Percentiles rank a stretch among this genome's conserved stretches.
These are phyloP conservation scores for Acanthornis magna DNA, from an alignment of 2,797 vertebrate species.

Conservation along the genomic window DNA sequence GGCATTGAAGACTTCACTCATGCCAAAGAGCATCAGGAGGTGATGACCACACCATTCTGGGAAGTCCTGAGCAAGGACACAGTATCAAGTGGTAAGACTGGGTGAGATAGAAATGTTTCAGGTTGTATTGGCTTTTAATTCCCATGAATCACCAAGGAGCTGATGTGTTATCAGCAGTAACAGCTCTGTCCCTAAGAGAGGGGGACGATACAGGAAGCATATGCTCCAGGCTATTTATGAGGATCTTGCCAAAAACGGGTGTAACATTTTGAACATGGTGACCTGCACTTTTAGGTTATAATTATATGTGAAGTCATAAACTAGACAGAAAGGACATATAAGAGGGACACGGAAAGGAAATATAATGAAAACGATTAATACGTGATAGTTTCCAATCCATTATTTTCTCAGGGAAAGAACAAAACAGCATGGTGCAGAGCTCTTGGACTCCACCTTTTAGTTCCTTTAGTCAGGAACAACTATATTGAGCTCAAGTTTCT, in stretches of 20 bases:
- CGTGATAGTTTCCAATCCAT: neutral
- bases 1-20: neutral
- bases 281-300: constrained; percentile 5
- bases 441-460: constrained; percentile 1
- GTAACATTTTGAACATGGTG: neutral
- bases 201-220: neutral
- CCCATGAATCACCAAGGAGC: constrained; percentile 6
- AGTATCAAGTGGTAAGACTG: neutral
- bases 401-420: constrained; percentile 46
- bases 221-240: constrained; percentile 21
- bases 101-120: neutral
- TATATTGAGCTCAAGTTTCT: neutral
- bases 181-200: constrained; percentile 1
- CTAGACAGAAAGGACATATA: neutral
- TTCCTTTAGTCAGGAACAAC: neutral
- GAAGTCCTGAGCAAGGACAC: neutral
- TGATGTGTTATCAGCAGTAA: constrained; percentile 26
- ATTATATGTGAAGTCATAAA: neutral
- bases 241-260: constrained; percentile 10
- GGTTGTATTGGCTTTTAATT: neutral
- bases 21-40: neutral
- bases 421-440: neutral
- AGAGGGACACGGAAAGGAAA: neutral
- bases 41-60: neutral
- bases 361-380: neutral